Evolutionary conservation across 2,113 vertebrate genomes (phyloP).

Genomic region (Etia nguti): DNA sequence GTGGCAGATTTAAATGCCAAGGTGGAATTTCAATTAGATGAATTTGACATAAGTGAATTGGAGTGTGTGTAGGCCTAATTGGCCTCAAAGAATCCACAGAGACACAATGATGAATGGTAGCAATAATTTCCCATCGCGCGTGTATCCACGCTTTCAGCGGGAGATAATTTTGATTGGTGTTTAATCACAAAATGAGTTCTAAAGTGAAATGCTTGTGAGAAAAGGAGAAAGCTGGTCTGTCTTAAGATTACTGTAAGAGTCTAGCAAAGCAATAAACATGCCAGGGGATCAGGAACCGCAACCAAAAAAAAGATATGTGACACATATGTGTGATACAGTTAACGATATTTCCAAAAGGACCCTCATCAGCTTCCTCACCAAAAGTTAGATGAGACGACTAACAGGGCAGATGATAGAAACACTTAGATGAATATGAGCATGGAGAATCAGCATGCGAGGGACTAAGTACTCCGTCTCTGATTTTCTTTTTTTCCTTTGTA

Average conservation of each 20-base stretch:
- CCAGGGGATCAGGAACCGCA: not conserved
- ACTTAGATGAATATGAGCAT: not conserved
- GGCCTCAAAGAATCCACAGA: conserved; percentile 9
- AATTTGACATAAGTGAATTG: conserved; percentile 29
- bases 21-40: conserved; percentile 51
- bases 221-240: not conserved
- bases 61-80: conserved; percentile 28
- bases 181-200: not conserved
- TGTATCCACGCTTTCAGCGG: not conserved
- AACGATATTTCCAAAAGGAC: not conserved
- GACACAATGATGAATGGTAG: conserved; percentile 14
- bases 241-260: not conserved
- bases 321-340: not conserved
- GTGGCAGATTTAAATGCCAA: conserved; percentile 40
- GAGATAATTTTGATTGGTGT: not conserved
- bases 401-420: not conserved
- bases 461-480: no score
- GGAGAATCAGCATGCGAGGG: not conserved
- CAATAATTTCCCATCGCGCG: not conserved
- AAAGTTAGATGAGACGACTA: not conserved
- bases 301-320: not conserved
- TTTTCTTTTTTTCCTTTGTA: not conserved
- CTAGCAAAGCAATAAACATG: not conserved
- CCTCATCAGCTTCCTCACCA: not conserved
- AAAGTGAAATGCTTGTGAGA: not conserved